Evolutionary conservation across 1,140 invertebrate genomes (phyloP).

Genomic region (Bradysia coprophila): DNA sequence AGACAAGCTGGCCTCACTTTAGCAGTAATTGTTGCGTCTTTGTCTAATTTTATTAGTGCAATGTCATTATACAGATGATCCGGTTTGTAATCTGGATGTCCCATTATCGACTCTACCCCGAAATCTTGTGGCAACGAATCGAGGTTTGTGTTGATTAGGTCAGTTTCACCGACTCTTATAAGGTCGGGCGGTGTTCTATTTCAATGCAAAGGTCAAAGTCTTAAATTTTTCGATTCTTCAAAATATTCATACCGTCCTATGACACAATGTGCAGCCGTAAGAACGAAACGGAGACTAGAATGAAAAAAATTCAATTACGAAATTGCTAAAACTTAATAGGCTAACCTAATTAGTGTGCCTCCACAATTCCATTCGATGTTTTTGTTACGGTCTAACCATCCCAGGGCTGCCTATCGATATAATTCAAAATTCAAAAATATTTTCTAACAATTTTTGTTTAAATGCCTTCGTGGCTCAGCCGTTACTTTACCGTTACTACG

Average conservation of each 20-base stretch:
- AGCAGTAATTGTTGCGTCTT: slow-evolving; percentile 23
- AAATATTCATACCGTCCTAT: slow-evolving; percentile 1
- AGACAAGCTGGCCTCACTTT: slow-evolving; percentile 33
- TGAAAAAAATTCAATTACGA: slow-evolving; percentile 16
- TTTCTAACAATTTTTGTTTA: neutral
- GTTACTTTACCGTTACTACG: neutral
- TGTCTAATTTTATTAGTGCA: slow-evolving; percentile 29
- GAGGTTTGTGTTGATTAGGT: slow-evolving; percentile 25
- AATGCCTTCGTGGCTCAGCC: neutral
- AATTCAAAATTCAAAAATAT: neutral
- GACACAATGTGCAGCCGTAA: neutral
- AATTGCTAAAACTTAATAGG: slow-evolving; percentile 15
- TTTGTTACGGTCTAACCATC: neutral
- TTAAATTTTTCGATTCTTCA: too few relatives aligned
- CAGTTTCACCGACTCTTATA: slow-evolving; percentile 30
- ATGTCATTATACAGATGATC: slow-evolving; percentile 32
- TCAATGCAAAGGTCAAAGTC: too few relatives aligned
- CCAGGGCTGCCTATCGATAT: slow-evolving; percentile 5
- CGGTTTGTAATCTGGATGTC: slow-evolving; percentile 28
- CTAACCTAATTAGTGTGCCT: slow-evolving; percentile 15
- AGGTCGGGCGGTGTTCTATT: slow-evolving; percentile 5
- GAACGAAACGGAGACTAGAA: neutral
- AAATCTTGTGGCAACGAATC: slow-evolving; percentile 20
- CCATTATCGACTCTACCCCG: slow-evolving; percentile 22
- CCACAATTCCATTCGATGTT: slow-evolving; percentile 17